Percentiles rank a stretch among this genome's conserved stretches.
Evolutionary conservation across 2,113 vertebrate genomes (phyloP).

Genomic region (Seriola rivoliana): DNA sequence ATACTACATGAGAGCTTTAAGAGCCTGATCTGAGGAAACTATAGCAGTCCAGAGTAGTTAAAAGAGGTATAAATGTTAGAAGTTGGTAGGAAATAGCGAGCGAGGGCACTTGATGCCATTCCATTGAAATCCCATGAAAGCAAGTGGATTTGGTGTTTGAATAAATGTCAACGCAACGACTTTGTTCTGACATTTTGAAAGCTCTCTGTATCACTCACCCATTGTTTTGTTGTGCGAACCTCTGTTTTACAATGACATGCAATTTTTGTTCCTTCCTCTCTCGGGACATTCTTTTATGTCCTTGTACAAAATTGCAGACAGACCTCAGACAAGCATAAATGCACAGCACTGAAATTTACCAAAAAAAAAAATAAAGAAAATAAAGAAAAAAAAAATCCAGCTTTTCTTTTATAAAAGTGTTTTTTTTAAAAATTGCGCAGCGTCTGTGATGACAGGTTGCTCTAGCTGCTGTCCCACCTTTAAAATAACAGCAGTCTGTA

Average conservation of each 20-base stretch:
- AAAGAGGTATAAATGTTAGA: neutral
- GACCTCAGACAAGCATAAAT: slow-evolving; percentile 29
- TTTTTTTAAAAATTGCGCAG: neutral
- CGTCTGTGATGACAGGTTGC: slow-evolving; percentile 20
- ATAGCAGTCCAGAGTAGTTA: neutral
- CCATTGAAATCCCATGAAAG: slow-evolving; percentile 34
- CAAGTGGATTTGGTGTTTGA: slow-evolving; percentile 43
- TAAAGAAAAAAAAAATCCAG: neutral
- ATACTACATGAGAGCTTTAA: too few species aligned
- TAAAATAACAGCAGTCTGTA: slow-evolving; percentile 31
- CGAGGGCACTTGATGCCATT: neutral
- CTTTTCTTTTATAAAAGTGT: slow-evolving; percentile 14
- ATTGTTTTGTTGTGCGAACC: slow-evolving; percentile 24
- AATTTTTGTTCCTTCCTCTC: slow-evolving; percentile 23
- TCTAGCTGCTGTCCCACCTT: neutral
- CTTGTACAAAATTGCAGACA: slow-evolving; percentile 27
- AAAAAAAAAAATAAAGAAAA: neutral
- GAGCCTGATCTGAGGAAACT: neutral
- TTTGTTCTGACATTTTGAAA: slow-evolving; percentile 64
- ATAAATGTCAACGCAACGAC: slow-evolving; percentile 49
- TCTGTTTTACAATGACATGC: slow-evolving; percentile 26
- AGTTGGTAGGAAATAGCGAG: slow-evolving; percentile 10
- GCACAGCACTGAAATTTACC: neutral
- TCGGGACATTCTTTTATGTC: slow-evolving; percentile 39
- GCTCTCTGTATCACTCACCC: slow-evolving; percentile 31